phyloP scores from a whole-genome alignment of 2,888 invertebrate species.

The Drosophila sordidula region DNA sequence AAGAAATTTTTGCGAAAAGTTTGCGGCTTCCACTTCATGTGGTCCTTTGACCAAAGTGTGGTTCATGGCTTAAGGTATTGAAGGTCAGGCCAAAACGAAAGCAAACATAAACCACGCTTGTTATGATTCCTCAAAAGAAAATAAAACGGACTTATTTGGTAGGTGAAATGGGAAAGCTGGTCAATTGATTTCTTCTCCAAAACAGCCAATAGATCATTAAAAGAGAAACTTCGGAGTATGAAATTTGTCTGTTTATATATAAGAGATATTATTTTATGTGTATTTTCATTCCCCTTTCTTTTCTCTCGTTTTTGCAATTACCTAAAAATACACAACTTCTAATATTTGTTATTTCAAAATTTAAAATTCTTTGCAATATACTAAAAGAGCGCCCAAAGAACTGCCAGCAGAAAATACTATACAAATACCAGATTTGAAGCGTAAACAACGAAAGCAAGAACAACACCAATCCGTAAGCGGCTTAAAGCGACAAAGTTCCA shows the following conservation, averaged over 20 bases:
- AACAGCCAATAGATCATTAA: too few relatives aligned
- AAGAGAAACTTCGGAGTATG: too few relatives aligned
- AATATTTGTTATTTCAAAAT: background rate
- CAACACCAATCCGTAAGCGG: slow-evolving; percentile 33
- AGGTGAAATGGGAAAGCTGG: too few relatives aligned
- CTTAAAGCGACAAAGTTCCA: slow-evolving; percentile 50
- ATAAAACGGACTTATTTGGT: background rate
- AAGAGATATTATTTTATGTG: background rate
- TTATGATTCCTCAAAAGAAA: background rate
- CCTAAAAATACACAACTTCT: background rate
- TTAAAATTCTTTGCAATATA: background rate
- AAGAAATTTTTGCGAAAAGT: background rate
- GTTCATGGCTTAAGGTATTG: slow-evolving; percentile 3
- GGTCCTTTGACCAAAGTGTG: background rate
- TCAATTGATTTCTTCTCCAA: too few relatives aligned
- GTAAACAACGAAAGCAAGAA: slow-evolving; percentile 5
- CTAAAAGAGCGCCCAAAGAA: background rate
- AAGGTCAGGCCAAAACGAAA: slow-evolving; percentile 1
- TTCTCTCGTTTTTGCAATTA: background rate
- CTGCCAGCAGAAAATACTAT: slow-evolving; percentile 12
- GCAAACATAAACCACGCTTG: background rate
- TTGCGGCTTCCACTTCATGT: slow-evolving; percentile 1
- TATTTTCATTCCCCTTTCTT: background rate
- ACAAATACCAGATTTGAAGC: slow-evolving; percentile 24
- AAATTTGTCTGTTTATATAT: too few relatives aligned